Conservation (phyloP, 2,888 invertebrate genomes). For the Diploptera punctata region DNA sequence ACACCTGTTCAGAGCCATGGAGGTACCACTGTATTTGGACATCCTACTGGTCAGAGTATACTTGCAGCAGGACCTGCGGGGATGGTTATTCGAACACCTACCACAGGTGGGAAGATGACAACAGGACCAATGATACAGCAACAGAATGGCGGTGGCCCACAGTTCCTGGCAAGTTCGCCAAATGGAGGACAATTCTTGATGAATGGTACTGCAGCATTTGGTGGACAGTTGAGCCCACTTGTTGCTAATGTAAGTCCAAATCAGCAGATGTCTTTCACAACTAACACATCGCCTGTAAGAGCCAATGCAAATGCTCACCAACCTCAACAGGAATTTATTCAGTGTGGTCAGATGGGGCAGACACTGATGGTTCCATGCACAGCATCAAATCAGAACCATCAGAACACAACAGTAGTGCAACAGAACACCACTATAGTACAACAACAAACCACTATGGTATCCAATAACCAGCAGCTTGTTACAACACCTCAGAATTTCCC, state of each 20-base stretch:
- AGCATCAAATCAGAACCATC: slow-evolving; percentile 54
- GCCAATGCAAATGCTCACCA: slow-evolving; percentile 52
- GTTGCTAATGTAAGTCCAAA: slow-evolving; percentile 74
- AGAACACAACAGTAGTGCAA: slow-evolving; percentile 76
- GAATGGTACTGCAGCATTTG: slow-evolving; percentile 59
- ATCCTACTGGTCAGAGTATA: slow-evolving; percentile 67
- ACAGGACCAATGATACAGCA: slow-evolving; percentile 56
- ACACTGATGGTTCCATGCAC: slow-evolving; percentile 72
- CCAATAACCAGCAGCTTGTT: slow-evolving; percentile 65
- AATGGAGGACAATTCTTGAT: slow-evolving; percentile 77
- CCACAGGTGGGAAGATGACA: slow-evolving; percentile 56
- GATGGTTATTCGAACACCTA: slow-evolving; percentile 78
- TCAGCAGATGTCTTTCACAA: slow-evolving; percentile 68
- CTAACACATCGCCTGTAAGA: slow-evolving; percentile 61
- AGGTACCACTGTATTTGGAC: slow-evolving; percentile 63
- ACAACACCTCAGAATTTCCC: slow-evolving; percentile 26
- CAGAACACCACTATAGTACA: slow-evolving; percentile 87
- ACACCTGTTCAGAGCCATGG: slow-evolving; percentile 73
- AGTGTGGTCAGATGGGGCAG: slow-evolving; percentile 73
- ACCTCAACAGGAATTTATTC: slow-evolving; percentile 73
- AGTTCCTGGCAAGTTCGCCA: slow-evolving; percentile 69
- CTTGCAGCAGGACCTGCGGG: slow-evolving; percentile 71
- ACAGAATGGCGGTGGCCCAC: slow-evolving; percentile 66
- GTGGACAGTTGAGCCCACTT: slow-evolving; percentile 70
- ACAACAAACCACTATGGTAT: slow-evolving; percentile 79